Evolutionary conservation across 1,140 invertebrate species (phyloP).

Genomic region (Yoshiicerus persimilis): DNA sequence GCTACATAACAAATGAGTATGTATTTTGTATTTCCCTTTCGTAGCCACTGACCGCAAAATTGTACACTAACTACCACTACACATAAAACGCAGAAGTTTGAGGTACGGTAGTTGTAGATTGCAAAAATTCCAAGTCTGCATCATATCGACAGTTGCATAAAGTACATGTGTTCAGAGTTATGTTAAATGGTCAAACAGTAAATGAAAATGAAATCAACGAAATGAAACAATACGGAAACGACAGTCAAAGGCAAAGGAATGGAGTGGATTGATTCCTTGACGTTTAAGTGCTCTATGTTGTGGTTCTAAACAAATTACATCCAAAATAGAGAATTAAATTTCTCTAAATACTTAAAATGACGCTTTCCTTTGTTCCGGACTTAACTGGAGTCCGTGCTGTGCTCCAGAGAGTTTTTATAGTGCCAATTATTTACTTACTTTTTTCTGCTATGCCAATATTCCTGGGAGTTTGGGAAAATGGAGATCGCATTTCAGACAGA

Average conservation of each 20-base stretch:
- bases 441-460: constrained; percentile 35
- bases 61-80: not conserved
- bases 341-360: not conserved
- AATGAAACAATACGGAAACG: constrained; percentile 13
- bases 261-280: not conserved
- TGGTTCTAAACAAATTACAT: not conserved
- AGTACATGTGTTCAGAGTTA: not conserved
- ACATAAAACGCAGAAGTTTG: not conserved
- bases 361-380: not conserved
- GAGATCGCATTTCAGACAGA: constrained; percentile 27
- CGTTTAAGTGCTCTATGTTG: not conserved
- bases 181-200: not conserved
- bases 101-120: not conserved
- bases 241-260: constrained; percentile 7
- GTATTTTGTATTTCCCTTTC: not conserved
- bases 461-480: constrained; percentile 19
- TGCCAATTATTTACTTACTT: constrained; percentile 24
- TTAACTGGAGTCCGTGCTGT: not conserved
- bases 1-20: not conserved
- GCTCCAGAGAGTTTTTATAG: constrained; percentile 21
- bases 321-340: not conserved
- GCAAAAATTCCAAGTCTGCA: not conserved
- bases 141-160: not conserved
- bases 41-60: constrained; percentile 14
- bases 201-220: constrained; percentile 10